Percentiles rank a stretch among this genome's conserved stretches.
phyloP scores from a whole-genome alignment of 2,797 vertebrate species.

The Propithecus perrieri region DNA sequence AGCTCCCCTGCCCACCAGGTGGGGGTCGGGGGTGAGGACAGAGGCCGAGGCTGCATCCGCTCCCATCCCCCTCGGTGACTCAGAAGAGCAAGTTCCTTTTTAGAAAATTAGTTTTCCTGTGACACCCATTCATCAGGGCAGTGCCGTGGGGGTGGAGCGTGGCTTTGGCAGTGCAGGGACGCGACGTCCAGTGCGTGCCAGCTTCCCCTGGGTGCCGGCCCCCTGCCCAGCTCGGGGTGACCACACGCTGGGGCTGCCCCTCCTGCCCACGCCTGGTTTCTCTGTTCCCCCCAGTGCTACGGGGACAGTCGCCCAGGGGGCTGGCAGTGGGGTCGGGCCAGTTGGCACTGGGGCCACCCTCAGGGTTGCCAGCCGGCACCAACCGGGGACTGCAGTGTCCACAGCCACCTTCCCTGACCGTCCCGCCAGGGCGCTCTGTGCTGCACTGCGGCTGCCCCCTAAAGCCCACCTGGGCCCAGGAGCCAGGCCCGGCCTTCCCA shows the following conservation, averaged over 20 bases:
- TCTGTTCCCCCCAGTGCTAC: accelerated
- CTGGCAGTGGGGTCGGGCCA: accelerated
- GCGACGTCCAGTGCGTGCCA: not conserved
- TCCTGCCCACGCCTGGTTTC: accelerated
- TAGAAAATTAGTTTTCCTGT: conserved; percentile 78
- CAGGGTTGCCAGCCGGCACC: not conserved
- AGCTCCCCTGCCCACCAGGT: not conserved
- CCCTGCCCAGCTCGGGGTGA: not conserved
- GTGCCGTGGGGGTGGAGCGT: conserved; percentile 59
- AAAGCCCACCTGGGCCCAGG: not conserved
- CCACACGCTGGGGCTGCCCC: accelerated
- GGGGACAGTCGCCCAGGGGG: accelerated
- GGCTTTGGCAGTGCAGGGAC: conserved; percentile 52
- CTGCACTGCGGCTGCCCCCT: accelerated
- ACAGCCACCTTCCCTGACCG: not conserved
- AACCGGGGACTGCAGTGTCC: not conserved
- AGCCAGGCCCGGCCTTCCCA: too few species aligned
- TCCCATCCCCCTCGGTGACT: conserved; percentile 51
- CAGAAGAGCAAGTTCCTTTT: conserved; percentile 69
- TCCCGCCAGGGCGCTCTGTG: accelerated
- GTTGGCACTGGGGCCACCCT: accelerated
- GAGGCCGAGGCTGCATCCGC: accelerated
- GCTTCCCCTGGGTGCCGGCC: not conserved
- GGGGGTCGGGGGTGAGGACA: not conserved
- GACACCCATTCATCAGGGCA: conserved; percentile 73